Base-by-base conservation (phyloP, 2,113 vertebrate species). In the Lethenteron camtschaticum region DNA sequence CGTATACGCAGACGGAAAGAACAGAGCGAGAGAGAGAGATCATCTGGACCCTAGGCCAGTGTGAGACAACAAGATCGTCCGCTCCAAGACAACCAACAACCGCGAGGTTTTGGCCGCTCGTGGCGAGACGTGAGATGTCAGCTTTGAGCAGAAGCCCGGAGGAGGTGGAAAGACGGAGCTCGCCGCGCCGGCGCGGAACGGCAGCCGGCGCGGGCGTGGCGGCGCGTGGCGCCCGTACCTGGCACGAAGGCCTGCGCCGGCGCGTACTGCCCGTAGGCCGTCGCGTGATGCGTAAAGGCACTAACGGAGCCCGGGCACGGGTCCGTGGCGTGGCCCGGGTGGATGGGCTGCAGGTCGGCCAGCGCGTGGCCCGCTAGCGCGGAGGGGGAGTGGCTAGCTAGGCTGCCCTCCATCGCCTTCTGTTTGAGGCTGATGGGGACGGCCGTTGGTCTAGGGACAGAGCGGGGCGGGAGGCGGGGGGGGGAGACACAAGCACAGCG, bases 391-490 rank as follows among this genome's bases (percentile, higher is more conserved):
- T n/a, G n/a, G 9, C 63, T 24, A 16, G 63, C 24, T 66, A 66
- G 24, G 63, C n/a, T 9, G 9, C 63, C 63, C n/a, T 66, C 24
- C n/a, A n/a, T 66, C n/a, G 63, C 63, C 63, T 24, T 66, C 63
- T 66, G 63, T 66, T 66, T 66, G 63, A 66, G 63, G 63, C 63
- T 66, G n/a, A 66, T 66, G 24, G 63, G 63, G 63, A 66, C 11
- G 63, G 63, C 8, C 63, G 63, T 24, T 16, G n/a, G 24, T 66
- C 63, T 66, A 66, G n/a, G 24, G 24, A 24, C 63, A 11, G 24
- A 66, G 63, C 41, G 41, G 41, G n/a, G 41, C 41, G 41, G 41
- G 41, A 41, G 41, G 41, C 41, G 41, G 63, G 24, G 24, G 24
- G 24, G 24, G 8, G 63, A 66, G 24, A 66, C 63, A 66, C 63